Evolutionary conservation across 1,140 invertebrate genomes (phyloP), one percentile per base, ranked within the genome.

Genomic region (Cherax destructor): DNA sequence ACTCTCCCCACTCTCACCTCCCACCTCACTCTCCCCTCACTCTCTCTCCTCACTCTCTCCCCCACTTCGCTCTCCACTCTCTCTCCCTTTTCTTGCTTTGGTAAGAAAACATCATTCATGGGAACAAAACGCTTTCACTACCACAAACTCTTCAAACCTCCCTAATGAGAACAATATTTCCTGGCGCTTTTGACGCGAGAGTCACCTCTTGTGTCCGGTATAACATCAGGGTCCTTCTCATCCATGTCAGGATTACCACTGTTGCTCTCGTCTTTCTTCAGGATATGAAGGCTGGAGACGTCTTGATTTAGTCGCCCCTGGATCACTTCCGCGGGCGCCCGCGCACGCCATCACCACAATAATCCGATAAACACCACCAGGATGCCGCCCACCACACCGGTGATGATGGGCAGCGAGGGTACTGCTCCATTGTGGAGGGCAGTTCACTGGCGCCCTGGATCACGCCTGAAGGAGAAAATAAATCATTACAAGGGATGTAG

Each of bases 191-290:
- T 41, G 30, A 41, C 30, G 30, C 5, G 21, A 18, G 21, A 69
- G 1, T 21, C 13, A 69, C 65, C 65, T 69, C 65, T 11, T 18
- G 65, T 69, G 5, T 69, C 65, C 13, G 65, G 65, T 69, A 69
- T 41, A 41, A 41, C 30, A 41, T 41, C 30, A 41, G 30, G 30
- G 30, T 41, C 30, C 30, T 41, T 41, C 77, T 93, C 92, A 59
- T 93, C 92, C 61, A 89, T 76, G 77, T 93, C 92, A 21, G 91
- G 88, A 9, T 91, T 59, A 1, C 91, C 92, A 47, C 86, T 90
- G 81, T 86, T 78, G 78, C 92, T 93, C 72, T 92, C 91, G 50
- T 93, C 92, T 88, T 93, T 93, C 78, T 93, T 93, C 49, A 92
- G 91, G 59, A 92, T 92, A 30, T 93, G 92, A 6, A 59, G 16